A percentile compares a stretch with the other conserved stretches of the same genome.
phyloP scores from a whole-genome alignment of 2,113 vertebrate genomes.

The Menidia beryllina region DNA sequence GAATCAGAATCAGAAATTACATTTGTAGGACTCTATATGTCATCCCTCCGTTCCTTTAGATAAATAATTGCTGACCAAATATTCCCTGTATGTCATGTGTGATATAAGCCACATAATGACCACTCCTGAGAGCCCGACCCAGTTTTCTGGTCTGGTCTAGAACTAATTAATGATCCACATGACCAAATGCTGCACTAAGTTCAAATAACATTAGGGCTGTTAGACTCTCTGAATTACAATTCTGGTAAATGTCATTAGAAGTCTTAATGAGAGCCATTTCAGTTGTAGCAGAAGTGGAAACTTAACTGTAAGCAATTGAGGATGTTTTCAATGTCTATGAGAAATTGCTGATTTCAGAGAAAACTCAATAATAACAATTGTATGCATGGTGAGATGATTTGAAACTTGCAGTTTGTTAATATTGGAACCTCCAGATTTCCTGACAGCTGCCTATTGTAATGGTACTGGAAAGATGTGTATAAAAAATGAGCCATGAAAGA shows the following conservation, averaged over 20 bases:
- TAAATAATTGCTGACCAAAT: conserved; percentile 3
- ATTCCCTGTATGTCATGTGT: background rate
- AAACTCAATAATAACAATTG: background rate
- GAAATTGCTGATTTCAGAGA: background rate
- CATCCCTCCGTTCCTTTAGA: background rate
- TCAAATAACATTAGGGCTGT: background rate
- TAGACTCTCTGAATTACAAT: background rate
- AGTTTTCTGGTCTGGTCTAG: background rate
- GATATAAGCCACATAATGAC: background rate
- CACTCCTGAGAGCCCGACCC: conserved; percentile 2
- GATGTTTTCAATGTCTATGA: too few species aligned
- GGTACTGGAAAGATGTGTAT: background rate
- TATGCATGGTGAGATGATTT: background rate
- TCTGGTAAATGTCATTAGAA: background rate
- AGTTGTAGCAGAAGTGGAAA: background rate
- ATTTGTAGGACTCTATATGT: background rate
- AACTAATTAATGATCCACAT: background rate
- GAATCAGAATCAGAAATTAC: background rate
- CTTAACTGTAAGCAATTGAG: background rate
- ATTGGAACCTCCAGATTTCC: background rate
- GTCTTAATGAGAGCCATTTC: background rate
- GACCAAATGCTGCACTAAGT: background rate
- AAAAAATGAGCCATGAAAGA: background rate
- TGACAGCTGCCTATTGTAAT: background rate
- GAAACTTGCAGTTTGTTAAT: background rate